Evolutionary conservation across 2,888 invertebrate species (phyloP), one percentile per base, ranked within the genome.

Genomic region (Linnaemya tessellans): DNA sequence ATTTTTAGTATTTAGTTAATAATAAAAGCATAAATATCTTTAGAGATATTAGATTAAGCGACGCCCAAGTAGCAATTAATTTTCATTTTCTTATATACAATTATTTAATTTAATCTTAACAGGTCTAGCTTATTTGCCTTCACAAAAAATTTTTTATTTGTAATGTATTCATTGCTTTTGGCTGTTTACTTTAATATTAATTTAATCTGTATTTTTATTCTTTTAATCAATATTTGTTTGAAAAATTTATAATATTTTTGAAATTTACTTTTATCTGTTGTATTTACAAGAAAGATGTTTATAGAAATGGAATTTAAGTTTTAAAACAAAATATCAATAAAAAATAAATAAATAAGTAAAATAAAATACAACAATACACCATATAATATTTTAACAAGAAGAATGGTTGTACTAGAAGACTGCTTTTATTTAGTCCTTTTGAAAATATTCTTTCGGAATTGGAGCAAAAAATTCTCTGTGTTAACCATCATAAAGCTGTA

Each of bases 1-100:
- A 54, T 80, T 77, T 84, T 51, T 60, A 70, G 81, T 70, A 74
- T 54, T 74, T 85, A 85, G 84, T 78, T 79, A 56, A 81, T 85
- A 82, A 65, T 85, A 82, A 5, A 41, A 41, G 74, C 56, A 75
- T 79, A 80, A 79, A 80, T 68, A 73, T 64, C 46, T 18, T 7
- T 67, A 70, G 41, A 54, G 71, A 65, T 73, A 68, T 79, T 71
- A 71, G 15, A 62, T 58, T 84, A 84, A 81, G 73, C 58, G 22
- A 79, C 70, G 62, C 65, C 64, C 38, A 77, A 35, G 38, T 74
- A 68, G 68, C 74, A 74, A 68, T 64, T 70, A 64, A 46, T 79
- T 67, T 68, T 60, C 30, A 41, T 74, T 80, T 74, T 46, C 38
- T 51, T 58, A 51, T 49, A 51, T 60, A 49, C n/a, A 71, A 43